Evolutionary conservation across 2,888 invertebrate species (phyloP).

Genomic region (Torymus auratus): DNA sequence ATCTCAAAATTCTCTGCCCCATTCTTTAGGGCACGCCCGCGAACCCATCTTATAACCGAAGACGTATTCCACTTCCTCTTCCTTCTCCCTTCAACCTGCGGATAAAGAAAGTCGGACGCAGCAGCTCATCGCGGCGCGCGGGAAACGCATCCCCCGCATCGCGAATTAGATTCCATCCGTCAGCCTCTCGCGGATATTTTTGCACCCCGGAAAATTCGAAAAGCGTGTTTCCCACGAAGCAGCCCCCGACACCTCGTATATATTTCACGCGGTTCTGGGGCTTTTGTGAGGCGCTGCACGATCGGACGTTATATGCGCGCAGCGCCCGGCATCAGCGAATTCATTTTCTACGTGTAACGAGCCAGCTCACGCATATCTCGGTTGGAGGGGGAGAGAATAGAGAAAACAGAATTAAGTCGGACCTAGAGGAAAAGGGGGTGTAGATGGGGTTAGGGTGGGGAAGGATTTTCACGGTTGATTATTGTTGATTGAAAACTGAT

Average conservation of each 20-base stretch:
- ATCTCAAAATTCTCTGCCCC: too few species aligned
- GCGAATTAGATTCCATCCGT: slow-evolving; percentile 16
- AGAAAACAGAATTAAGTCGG: background rate
- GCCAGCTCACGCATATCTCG: background rate
- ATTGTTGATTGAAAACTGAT: too few species aligned
- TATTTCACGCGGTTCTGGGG: slow-evolving; percentile 32
- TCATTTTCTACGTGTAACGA: slow-evolving; percentile 48
- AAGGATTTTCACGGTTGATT: too few species aligned
- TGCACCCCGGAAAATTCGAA: slow-evolving; percentile 20
- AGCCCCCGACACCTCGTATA: background rate
- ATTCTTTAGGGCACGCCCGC: too few species aligned
- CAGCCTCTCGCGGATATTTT: background rate
- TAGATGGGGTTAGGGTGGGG: too few species aligned
- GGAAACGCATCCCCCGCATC: background rate
- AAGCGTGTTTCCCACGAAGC: slow-evolving; percentile 3
- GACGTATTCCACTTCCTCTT: too few species aligned
- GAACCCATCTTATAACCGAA: too few species aligned
- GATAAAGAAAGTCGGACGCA: too few species aligned
- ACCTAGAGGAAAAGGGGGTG: too few species aligned
- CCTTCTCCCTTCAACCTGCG: too few species aligned
- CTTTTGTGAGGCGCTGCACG: slow-evolving; percentile 29
- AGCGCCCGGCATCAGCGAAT: slow-evolving; percentile 10
- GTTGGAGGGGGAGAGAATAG: background rate
- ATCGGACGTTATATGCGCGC: slow-evolving; percentile 40
- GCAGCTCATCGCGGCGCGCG: too few species aligned